Base-by-base conservation (phyloP, 2,113 vertebrate genomes). In the Haemorhous mexicanus region DNA sequence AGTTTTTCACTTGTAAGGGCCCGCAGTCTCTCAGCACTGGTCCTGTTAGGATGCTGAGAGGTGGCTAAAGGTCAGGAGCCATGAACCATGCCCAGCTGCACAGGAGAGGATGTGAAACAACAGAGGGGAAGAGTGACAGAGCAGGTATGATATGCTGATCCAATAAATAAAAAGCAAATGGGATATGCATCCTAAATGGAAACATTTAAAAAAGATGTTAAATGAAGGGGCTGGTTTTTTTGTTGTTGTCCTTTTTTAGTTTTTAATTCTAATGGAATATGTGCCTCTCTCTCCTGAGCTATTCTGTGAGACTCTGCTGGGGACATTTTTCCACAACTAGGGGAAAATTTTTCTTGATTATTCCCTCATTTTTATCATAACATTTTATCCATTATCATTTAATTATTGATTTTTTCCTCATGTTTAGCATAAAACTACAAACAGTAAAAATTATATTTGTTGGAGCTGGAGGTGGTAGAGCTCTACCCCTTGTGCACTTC, bases 51-150 rank as follows among this genome's bases (percentile, higher is more conserved):
- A 61, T 28, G 32, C 28, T 47, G 17, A 76, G 39, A 41, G 35
- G 16, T 30, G 21, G 23, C 41, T 10, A 9, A 68, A 53, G 55
- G 20, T 7, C 21, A 23, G 22, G n/a, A 85, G 39, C 28, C 33
- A 56, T 19, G 10, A 14, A 19, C n/a, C 0, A 0, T 41, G 15
- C 11, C 30, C 26, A 7, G 1, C 23, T 52, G 13, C 33, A 9
- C 21, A 32, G 39, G 21, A 49, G 8, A 37, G 66, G 63, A 22
- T 59, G 20, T 15, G 30, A 59, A 50, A 37, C 18, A 47, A 22
- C 26, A 63, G 21, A 53, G 13, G 16, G 8, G 22, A 70, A 17
- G 19, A 68, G 30, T 28, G 33, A 24, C 10, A 50, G 30, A 78
- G 33, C 6, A 46, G 21, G 30, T 76, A 24, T 1, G 2, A 10